Evolutionary conservation across 2,888 invertebrate genomes (phyloP).

Genomic region (Polydrusus cervinus): DNA sequence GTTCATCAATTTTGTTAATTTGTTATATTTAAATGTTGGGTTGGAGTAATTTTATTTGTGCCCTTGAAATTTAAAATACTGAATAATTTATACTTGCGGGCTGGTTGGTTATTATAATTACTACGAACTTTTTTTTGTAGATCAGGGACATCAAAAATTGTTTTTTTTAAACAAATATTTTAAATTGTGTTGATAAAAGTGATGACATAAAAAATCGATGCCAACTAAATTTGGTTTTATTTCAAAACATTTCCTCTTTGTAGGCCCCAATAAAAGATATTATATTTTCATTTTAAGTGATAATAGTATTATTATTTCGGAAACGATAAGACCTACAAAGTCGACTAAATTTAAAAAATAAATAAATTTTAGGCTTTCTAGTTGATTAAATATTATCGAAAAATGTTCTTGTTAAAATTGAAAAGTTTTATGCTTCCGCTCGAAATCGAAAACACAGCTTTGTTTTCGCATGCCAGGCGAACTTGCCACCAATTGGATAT

Average conservation of each 20-base stretch:
- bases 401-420: too few species aligned
- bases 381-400: too few species aligned
- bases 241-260: background rate
- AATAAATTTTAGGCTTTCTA: too few species aligned
- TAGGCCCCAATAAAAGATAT: too few species aligned
- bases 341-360: too few species aligned
- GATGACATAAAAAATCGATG: slow-evolving; percentile 43
- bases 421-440: too few species aligned
- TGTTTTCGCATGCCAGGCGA: too few species aligned
- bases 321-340: too few species aligned
- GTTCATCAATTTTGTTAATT: slow-evolving; percentile 47
- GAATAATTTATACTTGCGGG: slow-evolving; percentile 33
- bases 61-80: background rate
- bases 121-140: slow-evolving; percentile 44
- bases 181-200: slow-evolving; percentile 44
- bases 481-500: too few species aligned
- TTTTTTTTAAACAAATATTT: slow-evolving; percentile 28
- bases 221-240: slow-evolving; percentile 39
- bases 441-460: too few species aligned
- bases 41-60: slow-evolving; percentile 29
- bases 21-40: slow-evolving; percentile 19
- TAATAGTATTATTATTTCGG: background rate
- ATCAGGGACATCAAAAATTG: slow-evolving; percentile 35
- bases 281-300: background rate
- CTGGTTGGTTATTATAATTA: slow-evolving; percentile 30